Conservation (phyloP, 35 echinoderm and acorn worm genomes). For the Heliocidaris tuberculata region DNA sequence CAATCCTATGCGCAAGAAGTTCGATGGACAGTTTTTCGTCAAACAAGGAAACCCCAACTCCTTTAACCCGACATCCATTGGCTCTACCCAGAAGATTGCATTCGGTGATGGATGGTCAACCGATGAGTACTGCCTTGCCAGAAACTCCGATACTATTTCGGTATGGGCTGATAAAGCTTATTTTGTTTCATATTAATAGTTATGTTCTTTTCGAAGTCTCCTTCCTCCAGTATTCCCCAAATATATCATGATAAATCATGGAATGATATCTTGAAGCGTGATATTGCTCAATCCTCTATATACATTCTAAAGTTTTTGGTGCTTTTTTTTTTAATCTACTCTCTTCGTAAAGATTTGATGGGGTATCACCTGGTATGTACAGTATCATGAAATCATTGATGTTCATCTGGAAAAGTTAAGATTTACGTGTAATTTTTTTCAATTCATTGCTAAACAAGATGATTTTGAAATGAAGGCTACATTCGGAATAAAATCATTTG, state of each 20-base stretch:
- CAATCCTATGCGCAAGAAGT: slow-evolving; percentile 40
- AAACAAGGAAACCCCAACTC: slow-evolving; percentile 41
- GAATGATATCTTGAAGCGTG: too few species aligned
- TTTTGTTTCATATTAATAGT: neutral
- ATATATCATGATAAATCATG: too few species aligned
- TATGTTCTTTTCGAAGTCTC: too few species aligned
- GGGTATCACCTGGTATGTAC: too few species aligned
- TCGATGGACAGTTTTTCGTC: slow-evolving; percentile 24
- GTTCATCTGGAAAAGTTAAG: too few species aligned
- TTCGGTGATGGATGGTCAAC: slow-evolving; percentile 44
- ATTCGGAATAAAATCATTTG: neutral
- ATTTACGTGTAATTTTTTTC: neutral
- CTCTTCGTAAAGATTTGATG: too few species aligned
- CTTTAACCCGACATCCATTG: slow-evolving; percentile 35
- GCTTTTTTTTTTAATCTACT: too few species aligned
- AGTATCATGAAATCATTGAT: too few species aligned
- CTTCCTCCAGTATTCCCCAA: too few species aligned
- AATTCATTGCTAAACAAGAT: neutral
- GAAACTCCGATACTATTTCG: slow-evolving; percentile 37
- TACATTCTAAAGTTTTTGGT: too few species aligned
- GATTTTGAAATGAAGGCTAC: neutral
- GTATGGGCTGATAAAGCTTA: neutral
- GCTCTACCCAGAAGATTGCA: slow-evolving; percentile 33
- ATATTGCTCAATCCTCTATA: too few species aligned
- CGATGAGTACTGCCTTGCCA: slow-evolving; percentile 38